Evolutionary conservation across 2,888 invertebrate genomes (phyloP).

Genomic region (Elysia crispata): DNA sequence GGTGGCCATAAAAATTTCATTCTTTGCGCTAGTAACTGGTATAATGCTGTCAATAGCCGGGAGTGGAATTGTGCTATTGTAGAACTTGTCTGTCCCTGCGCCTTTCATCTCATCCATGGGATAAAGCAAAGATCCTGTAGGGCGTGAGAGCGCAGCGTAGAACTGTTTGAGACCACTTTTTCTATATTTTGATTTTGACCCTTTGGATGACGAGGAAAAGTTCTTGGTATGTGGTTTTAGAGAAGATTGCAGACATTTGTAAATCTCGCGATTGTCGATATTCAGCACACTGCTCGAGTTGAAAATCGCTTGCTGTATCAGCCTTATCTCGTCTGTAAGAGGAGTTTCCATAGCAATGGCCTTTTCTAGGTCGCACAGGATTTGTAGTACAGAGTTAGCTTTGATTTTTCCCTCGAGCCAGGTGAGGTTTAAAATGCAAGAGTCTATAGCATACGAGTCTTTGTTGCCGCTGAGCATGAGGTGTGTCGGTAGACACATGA

Average conservation of each 20-base stretch:
- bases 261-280: conserved; percentile 30
- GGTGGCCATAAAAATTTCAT: conserved; percentile 83
- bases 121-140: conserved; percentile 26
- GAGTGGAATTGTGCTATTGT: background rate
- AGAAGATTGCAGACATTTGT: conserved; percentile 20
- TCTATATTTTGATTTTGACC: background rate
- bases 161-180: conserved; percentile 4
- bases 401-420: conserved; percentile 49
- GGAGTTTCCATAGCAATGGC: conserved; percentile 40
- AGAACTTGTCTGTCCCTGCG: background rate
- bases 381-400: conserved; percentile 42
- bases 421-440: conserved; percentile 44
- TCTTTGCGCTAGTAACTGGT: conserved; percentile 21
- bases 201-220: background rate
- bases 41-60: conserved; percentile 28
- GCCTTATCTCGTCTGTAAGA: conserved; percentile 20
- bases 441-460: conserved; percentile 17
- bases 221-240: background rate
- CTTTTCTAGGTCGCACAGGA: conserved; percentile 47
- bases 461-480: conserved; percentile 36
- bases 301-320: conserved; percentile 34
- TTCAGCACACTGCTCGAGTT: conserved; percentile 14
- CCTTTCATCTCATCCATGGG: conserved; percentile 3
- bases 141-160: conserved; percentile 20
- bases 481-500: conserved; percentile 49